Conservation (phyloP, 2,113 vertebrate genomes). For the Carassius carassius region DNA sequence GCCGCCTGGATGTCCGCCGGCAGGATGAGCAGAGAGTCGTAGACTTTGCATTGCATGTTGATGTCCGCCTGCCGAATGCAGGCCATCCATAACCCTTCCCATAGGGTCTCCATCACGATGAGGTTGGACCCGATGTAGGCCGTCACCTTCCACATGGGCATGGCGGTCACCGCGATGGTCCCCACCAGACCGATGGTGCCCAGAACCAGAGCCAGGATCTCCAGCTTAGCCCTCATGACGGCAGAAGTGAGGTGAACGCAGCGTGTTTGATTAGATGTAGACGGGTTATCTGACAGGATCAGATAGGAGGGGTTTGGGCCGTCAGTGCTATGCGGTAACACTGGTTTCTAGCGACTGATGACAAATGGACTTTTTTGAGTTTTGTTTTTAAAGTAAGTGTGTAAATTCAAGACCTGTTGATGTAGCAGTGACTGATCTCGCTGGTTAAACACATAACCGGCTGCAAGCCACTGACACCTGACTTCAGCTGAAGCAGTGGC, state of each 20-base stretch:
- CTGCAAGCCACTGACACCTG: neutral
- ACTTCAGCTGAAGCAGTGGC: neutral
- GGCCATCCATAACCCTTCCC: slow-evolving; percentile 84
- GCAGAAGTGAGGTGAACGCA: neutral
- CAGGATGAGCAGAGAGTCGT: slow-evolving; percentile 75
- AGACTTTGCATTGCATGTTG: slow-evolving; percentile 76
- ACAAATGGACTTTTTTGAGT: neutral
- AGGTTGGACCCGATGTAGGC: slow-evolving; percentile 72
- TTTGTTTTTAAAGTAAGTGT: neutral
- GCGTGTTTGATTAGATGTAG: neutral
- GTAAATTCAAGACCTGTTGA: neutral
- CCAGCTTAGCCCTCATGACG: slow-evolving; percentile 55
- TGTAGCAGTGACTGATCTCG: neutral
- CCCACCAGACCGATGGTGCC: slow-evolving; percentile 72
- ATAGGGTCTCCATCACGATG: slow-evolving; percentile 60
- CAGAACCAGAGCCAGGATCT: slow-evolving; percentile 69
- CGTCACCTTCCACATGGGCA: slow-evolving; percentile 83
- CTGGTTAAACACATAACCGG: neutral
- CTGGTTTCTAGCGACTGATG: neutral
- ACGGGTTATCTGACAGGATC: neutral
- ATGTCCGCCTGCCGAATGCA: slow-evolving; percentile 72
- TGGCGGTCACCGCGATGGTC: slow-evolving; percentile 68
- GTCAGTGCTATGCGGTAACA: neutral
- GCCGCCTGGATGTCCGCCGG: slow-evolving; percentile 68
- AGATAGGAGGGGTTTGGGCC: neutral